A percentile compares a stretch with the other conserved stretches of the same genome.
Evolutionary conservation across 2,888 invertebrate genomes (phyloP).

Genomic region (Macrophya annulata): DNA sequence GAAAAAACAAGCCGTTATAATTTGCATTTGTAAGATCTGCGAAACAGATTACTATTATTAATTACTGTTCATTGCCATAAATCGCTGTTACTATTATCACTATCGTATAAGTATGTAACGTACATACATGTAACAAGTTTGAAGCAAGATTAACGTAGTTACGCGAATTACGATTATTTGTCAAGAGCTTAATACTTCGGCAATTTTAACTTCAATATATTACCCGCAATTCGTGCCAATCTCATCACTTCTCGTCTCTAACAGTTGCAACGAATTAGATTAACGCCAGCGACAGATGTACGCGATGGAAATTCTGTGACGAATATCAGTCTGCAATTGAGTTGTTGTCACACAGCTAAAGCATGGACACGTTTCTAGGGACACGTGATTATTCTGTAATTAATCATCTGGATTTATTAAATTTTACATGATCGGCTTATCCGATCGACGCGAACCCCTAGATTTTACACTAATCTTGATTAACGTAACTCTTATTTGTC

Average conservation of each 20-base stretch:
- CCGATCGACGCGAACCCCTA: neutral
- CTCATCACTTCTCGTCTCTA: neutral
- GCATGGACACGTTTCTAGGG: neutral
- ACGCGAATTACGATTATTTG: neutral
- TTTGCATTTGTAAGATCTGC: neutral
- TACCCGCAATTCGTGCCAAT: neutral
- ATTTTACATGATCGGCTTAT: neutral
- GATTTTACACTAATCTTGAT: neutral
- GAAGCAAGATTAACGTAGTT: neutral
- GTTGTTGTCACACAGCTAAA: neutral
- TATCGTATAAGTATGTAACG: too few species aligned
- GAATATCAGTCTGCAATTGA: neutral
- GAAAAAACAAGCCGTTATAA: neutral
- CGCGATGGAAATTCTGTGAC: neutral
- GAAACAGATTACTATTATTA: neutral
- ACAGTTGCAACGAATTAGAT: slow-evolving; percentile 32
- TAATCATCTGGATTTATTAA: too few species aligned
- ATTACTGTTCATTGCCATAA: neutral
- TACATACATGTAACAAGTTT: neutral
- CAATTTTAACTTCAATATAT: neutral
- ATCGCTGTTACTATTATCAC: neutral
- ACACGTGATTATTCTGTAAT: slow-evolving; percentile 12
- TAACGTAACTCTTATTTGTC: neutral
- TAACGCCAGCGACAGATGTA: neutral
- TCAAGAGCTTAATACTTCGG: slow-evolving; percentile 2